A percentile compares a stretch with the other conserved stretches of the same genome.
These are phyloP conservation scores for Melipona quadrifasciata DNA, from an alignment of 1,140 invertebrate species.

Conservation along the genomic window DNA sequence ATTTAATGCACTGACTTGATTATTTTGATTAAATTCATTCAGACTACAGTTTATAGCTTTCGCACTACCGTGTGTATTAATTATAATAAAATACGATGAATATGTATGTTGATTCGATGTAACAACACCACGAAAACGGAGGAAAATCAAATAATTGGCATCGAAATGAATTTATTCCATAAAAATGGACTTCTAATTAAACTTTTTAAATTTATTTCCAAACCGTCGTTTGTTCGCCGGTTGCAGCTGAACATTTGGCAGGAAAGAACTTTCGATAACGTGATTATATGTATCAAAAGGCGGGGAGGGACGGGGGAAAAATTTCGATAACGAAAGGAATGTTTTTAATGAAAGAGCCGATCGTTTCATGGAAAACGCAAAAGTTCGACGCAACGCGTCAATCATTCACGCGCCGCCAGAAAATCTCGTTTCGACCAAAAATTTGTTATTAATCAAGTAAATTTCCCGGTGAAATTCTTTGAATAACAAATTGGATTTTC, in stretches of 20 bases:
- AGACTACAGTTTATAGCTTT: no score
- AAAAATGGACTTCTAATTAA: neutral
- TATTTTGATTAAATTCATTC: no score
- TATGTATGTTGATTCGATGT: no score
- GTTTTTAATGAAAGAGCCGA: conserved; percentile 28
- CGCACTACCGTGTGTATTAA: no score
- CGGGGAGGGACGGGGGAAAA: neutral
- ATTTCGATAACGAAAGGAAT: conserved; percentile 17
- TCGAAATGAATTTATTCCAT: neutral
- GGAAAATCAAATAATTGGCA: no score
- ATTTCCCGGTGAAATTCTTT: neutral
- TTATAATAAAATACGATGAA: no score
- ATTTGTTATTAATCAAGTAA: conserved; percentile 2
- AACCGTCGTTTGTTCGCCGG: neutral
- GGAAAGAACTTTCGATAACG: conserved; percentile 7
- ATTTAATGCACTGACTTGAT: no score
- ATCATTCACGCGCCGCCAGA: neutral
- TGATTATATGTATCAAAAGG: no score
- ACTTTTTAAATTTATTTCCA: neutral
- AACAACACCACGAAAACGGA: no score
- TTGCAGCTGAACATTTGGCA: neutral
- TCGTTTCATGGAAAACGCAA: neutral
- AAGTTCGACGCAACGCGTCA: conserved; percentile 18
- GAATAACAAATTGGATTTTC: neutral
- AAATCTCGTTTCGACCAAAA: neutral